Conservation (phyloP, 2,888 invertebrate species). For the Ecliptopera silaceata region DNA sequence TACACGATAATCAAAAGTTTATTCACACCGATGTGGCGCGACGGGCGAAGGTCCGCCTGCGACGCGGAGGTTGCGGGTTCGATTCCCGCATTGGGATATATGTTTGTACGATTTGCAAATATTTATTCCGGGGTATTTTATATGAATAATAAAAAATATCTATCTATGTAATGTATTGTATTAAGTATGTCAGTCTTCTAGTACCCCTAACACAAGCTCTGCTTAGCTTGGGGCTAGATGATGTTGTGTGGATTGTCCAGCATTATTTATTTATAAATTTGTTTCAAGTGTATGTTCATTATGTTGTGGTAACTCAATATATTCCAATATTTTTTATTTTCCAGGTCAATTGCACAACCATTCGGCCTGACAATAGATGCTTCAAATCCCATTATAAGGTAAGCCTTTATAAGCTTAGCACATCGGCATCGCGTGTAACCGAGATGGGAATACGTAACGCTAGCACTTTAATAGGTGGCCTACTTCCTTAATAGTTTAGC, state of each 20-base stretch:
- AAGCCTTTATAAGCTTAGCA: slow-evolving; percentile 40
- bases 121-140: no score
- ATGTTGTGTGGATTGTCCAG: no score
- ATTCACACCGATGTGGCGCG: no score
- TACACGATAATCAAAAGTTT: neutral
- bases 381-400: slow-evolving; percentile 51
- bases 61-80: no score
- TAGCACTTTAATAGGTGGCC: slow-evolving; percentile 35
- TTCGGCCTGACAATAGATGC: slow-evolving; percentile 48
- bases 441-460: slow-evolving; percentile 3
- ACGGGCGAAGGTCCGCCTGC: no score
- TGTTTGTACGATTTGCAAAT: no score
- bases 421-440: slow-evolving; percentile 27
- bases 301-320: slow-evolving; percentile 4
- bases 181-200: no score
- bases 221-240: no score
- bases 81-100: no score
- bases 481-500: slow-evolving; percentile 26
- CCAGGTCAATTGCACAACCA: slow-evolving; percentile 67
- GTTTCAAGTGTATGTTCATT: neutral
- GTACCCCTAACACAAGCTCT: no score
- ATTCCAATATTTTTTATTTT: slow-evolving; percentile 47
- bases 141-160: no score
- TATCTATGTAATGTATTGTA: no score
- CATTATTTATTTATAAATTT: neutral